These are phyloP conservation scores for Aporophyla nigra DNA, from an alignment of 2,888 invertebrate genomes.

Conservation along the genomic window DNA sequence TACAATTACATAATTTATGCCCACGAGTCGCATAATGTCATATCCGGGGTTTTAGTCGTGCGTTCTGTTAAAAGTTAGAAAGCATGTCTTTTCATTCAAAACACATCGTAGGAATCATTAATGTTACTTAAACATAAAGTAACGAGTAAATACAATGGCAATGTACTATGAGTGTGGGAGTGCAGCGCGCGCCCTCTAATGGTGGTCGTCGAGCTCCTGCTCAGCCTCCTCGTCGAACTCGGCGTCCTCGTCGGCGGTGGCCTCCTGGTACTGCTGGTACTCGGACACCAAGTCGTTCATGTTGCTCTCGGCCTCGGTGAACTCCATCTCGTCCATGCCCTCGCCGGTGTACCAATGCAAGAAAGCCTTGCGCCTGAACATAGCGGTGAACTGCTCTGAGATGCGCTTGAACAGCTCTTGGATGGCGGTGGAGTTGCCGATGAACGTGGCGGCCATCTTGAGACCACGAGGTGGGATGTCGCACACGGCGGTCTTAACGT, in stretches of 20 bases:
- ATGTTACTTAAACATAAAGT: constrained; percentile 85
- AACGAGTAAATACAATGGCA: constrained; percentile 87
- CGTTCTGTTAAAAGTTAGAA: constrained; percentile 90
- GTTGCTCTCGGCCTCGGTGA: constrained; percentile 98
- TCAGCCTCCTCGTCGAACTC: constrained; percentile 95
- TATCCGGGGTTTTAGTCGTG: constrained; percentile 85
- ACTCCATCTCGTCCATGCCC: constrained; percentile 99
- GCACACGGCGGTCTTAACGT: constrained; percentile 95
- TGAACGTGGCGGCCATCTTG: constrained; percentile 98
- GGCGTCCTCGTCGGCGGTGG: constrained; percentile 95
- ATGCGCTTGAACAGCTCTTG: constrained; percentile 98
- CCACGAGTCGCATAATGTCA: constrained; percentile 79
- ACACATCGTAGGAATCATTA: constrained; percentile 85
- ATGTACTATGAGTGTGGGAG: constrained; percentile 77
- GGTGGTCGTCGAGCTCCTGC: constrained; percentile 92
- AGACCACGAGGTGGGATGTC: constrained; percentile 97
- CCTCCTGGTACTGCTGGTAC: constrained; percentile 98
- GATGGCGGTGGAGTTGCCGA: constrained; percentile 98
- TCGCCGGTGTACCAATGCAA: constrained; percentile 99
- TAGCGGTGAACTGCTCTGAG: constrained; percentile 97
- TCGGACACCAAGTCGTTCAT: constrained; percentile 98
- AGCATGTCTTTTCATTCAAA: constrained; percentile 85
- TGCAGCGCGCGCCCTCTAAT: constrained; percentile 72
- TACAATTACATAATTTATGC: constrained; percentile 77
- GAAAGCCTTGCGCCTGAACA: constrained; percentile 99